Conservation (phyloP, 2,113 vertebrate species). For the Gymnocephalus cernua region DNA sequence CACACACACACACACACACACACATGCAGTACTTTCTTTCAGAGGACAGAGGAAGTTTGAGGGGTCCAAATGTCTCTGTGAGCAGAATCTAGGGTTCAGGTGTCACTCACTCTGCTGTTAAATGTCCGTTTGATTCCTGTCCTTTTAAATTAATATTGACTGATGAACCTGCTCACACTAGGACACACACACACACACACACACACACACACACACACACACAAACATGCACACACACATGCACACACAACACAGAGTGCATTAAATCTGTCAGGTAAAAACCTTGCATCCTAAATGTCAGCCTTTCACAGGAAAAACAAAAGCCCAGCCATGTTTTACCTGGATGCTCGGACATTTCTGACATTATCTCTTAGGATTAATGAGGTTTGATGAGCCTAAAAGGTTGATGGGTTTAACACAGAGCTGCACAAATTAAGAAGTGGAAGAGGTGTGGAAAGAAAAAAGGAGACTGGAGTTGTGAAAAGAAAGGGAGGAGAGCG, state of each 20-base stretch:
- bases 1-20: conserved; percentile 13
- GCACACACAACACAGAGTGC: not conserved
- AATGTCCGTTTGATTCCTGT: conserved; percentile 31
- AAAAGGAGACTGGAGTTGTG: too few relatives aligned
- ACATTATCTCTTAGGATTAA: not conserved
- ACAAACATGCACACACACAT: not conserved
- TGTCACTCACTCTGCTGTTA: conserved; percentile 36
- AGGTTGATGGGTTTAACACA: not conserved
- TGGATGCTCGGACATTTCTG: not conserved
- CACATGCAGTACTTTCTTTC: not conserved
- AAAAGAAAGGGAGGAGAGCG: too few relatives aligned
- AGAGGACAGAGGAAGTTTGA: conserved; percentile 32
- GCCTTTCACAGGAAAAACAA: not conserved
- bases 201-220: not conserved
- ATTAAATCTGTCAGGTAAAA: conserved; percentile 1
- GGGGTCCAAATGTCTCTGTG: conserved; percentile 19
- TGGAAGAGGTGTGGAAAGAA: not conserved
- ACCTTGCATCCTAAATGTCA: conserved; percentile 24
- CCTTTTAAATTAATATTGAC: conserved; percentile 28
- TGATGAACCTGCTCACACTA: conserved; percentile 5
- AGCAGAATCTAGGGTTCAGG: not conserved
- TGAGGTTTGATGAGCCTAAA: not conserved
- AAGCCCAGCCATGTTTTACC: not conserved
- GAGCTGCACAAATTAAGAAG: too few relatives aligned
- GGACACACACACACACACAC: not conserved